Base-by-base conservation (phyloP, 2,113 vertebrate species). In the Cathartes aura region DNA sequence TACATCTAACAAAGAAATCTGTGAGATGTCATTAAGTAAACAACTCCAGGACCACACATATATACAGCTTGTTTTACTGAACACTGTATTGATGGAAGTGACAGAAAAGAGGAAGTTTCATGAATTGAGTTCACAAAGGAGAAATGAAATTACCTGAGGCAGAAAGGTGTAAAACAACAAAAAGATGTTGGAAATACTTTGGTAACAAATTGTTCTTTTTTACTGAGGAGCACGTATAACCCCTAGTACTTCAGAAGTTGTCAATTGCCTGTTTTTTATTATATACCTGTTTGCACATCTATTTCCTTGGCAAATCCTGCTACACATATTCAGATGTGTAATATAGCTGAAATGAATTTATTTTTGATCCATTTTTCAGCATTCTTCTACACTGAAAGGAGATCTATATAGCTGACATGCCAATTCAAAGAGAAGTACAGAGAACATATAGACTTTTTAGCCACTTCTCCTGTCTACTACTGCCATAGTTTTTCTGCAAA, bases 141-240 rank as follows among this genome's bases (percentile, higher is more conserved):
- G n/a, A 96, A 94, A 50, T 66, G 4, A 94, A 97, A 72, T 62
- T 78, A 36, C 30, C 47, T 36, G 50, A 67, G 5, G 73, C 4
- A 55, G 42, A 79, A 95, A 70, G 48, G 20, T 83, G 59, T 52
- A 96, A 45, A 89, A 60, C 53, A 82, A 52, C 43, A 82, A 78
- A 20, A 40, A 40, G 22, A 7, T 19, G 30, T 62, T 26, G 6
- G 68, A 92, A 95, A 60, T 60, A 76, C 13, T 80, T 79, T 70
- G 23, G 9, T 53, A 82, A 66, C 9, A 72, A 83, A 38, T 45
- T 52, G 2, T 42, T 53, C 2, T 81, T 88, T 55, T 64, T 90
- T 56, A 88, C 18, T 62, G 40, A 48, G 32, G 2, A 64, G 0
- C 1, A 15, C 4, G 0, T 23, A 48, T 50, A 42, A 32, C 1